A percentile compares a stretch with the other conserved stretches of the same genome.
These are phyloP conservation scores for Ceratothoa steindachneri DNA, from an alignment of 2,888 invertebrate genomes.

Conservation along the genomic window DNA sequence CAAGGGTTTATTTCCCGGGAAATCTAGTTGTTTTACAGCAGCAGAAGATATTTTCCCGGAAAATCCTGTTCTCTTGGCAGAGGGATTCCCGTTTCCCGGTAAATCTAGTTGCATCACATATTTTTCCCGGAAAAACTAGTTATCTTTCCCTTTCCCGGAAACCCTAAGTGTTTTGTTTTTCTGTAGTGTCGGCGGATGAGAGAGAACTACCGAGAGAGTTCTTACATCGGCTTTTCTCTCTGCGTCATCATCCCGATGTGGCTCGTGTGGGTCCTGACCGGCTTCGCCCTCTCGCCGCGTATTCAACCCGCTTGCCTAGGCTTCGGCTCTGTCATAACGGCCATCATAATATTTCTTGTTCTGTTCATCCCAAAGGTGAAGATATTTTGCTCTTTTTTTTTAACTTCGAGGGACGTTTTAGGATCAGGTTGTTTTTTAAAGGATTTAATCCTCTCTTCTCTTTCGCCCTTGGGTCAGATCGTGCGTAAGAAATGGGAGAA, in stretches of 20 bases:
- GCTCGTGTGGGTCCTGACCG: slow-evolving; percentile 78
- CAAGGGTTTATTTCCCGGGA: no score
- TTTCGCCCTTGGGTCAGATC: no score
- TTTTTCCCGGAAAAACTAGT: slow-evolving; percentile 50
- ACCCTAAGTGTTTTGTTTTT: not conserved
- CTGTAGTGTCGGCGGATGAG: slow-evolving; percentile 77
- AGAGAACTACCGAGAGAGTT: slow-evolving; percentile 88
- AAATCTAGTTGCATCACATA: no score
- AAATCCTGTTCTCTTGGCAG: not conserved
- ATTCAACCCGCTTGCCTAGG: slow-evolving; percentile 63
- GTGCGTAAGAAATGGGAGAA: no score
- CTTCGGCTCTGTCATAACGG: slow-evolving; percentile 78
- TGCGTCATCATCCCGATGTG: slow-evolving; percentile 82
- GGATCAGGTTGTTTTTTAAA: no score
- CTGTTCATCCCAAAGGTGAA: slow-evolving; percentile 76
- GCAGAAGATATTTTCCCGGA: no score
- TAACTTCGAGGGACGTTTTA: no score
- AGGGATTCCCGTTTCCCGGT: no score
- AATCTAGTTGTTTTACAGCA: no score
- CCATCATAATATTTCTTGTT: slow-evolving; percentile 78
- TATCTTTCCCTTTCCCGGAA: slow-evolving; percentile 60
- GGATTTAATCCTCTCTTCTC: no score
- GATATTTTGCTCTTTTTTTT: not conserved
- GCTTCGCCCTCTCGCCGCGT: slow-evolving; percentile 54
- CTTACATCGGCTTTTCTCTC: slow-evolving; percentile 83